Conservation (phyloP, 2,113 vertebrate genomes). For the Alexandromys fortis region DNA sequence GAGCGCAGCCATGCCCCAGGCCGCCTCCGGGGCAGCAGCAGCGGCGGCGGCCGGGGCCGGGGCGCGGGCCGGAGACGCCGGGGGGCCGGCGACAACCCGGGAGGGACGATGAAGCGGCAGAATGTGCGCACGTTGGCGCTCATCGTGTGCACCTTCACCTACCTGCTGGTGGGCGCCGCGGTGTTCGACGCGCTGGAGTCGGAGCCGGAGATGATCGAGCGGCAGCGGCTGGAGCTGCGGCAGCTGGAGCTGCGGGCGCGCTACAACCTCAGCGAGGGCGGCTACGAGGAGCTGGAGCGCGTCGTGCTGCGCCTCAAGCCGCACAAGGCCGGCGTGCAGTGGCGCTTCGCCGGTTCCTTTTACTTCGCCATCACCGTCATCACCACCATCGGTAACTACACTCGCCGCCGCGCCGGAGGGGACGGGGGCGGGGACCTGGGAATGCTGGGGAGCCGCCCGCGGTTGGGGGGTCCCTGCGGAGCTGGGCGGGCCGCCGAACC, state of each 20-base stretch:
- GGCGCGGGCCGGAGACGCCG: constrained; percentile 81
- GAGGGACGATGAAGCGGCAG: constrained; percentile 96
- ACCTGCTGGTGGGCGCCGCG: constrained; percentile 96
- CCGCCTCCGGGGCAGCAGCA: constrained; percentile 84
- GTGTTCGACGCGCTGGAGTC: constrained; percentile 96
- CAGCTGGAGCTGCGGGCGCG: constrained; percentile 88
- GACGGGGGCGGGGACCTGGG: constrained; percentile 18
- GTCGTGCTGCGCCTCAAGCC: constrained; percentile 95
- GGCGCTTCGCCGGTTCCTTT: constrained; percentile 96
- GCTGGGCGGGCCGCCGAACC: constrained; percentile 25
- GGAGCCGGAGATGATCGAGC: constrained; percentile 89
- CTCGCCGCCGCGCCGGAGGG: background rate
- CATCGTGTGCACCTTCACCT: constrained; percentile 96
- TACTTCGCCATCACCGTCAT: constrained; percentile 99
- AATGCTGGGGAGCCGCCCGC: background rate
- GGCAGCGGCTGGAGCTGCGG: constrained; percentile 85
- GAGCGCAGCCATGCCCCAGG: constrained; percentile 90
- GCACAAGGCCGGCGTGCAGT: constrained; percentile 96
- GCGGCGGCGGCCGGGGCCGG: constrained; percentile 80
- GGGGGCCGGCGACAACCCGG: constrained; percentile 70
- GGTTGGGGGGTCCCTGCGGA: background rate
- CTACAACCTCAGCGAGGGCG: constrained; percentile 91
- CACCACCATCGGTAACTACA: constrained; percentile 94
- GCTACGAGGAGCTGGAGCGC: constrained; percentile 91
- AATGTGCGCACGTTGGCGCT: constrained; percentile 96